Conservation (phyloP, 2,888 invertebrate species). For the Caenorhabditis drosophilae region DNA sequence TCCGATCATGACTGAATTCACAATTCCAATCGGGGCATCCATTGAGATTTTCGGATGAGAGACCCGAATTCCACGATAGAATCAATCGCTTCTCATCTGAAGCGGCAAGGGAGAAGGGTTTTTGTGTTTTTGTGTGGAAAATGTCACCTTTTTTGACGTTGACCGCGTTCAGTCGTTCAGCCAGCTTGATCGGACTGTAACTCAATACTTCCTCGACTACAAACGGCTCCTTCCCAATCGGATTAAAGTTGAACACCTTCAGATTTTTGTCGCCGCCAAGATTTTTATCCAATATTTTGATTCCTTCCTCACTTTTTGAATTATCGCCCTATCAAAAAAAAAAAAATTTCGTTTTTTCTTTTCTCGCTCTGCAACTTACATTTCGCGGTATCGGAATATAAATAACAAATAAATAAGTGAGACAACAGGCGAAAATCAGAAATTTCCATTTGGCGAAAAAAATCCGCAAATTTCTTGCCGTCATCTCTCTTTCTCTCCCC, state of each 20-base stretch:
- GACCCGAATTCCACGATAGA: conserved; percentile 51
- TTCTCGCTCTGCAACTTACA: no score
- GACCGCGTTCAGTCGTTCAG: conserved; percentile 36
- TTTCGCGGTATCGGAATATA: conserved; percentile 19
- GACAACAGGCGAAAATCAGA: conserved; percentile 33
- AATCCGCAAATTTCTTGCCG: background rate
- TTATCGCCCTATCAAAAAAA: background rate
- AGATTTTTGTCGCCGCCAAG: no score
- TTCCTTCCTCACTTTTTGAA: conserved; percentile 15
- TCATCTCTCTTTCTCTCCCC: background rate
- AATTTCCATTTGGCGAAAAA: conserved; percentile 32
- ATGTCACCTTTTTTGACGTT: conserved; percentile 25
- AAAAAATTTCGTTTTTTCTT: no score
- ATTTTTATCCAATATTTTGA: conserved; percentile 10
- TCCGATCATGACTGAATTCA: conserved; percentile 42
- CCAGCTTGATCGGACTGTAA: conserved; percentile 33
- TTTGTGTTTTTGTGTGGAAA: no score
- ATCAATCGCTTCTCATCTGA: conserved; percentile 39
- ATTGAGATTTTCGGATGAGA: conserved; percentile 46
- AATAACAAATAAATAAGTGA: conserved; percentile 33
- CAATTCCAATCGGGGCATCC: conserved; percentile 68
- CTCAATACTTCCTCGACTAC: conserved; percentile 48
- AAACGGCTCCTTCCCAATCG: conserved; percentile 43
- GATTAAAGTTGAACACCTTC: conserved; percentile 35
- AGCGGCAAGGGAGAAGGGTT: no score